Conservation (phyloP, 2,113 vertebrate species). For the Marmota monax region DNA sequence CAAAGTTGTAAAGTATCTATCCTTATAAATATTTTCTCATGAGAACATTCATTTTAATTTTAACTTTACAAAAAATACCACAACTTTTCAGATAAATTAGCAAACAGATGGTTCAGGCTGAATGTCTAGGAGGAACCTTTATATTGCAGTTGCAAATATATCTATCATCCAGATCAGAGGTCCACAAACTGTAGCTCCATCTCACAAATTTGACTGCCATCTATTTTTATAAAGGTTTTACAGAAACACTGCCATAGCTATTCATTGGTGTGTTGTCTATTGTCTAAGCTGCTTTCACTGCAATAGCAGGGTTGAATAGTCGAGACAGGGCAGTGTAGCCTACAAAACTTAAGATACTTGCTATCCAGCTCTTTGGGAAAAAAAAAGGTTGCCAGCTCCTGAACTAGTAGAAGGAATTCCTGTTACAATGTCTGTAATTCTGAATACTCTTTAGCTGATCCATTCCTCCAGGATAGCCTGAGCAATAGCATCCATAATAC, state of each 20-base stretch:
- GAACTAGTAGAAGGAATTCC: neutral
- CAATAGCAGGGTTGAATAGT: neutral
- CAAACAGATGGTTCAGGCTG: neutral
- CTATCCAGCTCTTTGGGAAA: neutral
- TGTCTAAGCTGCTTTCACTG: neutral
- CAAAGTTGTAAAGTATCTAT: neutral
- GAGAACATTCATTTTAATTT: slow-evolving; percentile 3
- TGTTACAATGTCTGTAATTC: neutral
- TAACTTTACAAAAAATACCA: neutral
- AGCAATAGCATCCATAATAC: neutral
- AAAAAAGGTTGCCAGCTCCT: neutral
- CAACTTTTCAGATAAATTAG: neutral
- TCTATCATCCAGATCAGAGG: neutral
- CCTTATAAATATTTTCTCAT: neutral
- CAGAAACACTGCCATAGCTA: neutral
- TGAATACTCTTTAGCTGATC: neutral
- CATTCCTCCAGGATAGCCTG: neutral
- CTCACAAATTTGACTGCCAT: neutral
- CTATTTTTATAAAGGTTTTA: slow-evolving; percentile 52
- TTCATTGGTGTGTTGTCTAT: neutral
- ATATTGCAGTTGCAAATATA: neutral
- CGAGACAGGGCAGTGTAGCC: neutral
- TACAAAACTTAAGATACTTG: neutral
- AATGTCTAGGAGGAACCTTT: neutral
- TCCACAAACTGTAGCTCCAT: neutral